A percentile compares a stretch with the other conserved stretches of the same genome.
Conservation (phyloP, 2,113 vertebrate species). For the Rhineura floridana region DNA sequence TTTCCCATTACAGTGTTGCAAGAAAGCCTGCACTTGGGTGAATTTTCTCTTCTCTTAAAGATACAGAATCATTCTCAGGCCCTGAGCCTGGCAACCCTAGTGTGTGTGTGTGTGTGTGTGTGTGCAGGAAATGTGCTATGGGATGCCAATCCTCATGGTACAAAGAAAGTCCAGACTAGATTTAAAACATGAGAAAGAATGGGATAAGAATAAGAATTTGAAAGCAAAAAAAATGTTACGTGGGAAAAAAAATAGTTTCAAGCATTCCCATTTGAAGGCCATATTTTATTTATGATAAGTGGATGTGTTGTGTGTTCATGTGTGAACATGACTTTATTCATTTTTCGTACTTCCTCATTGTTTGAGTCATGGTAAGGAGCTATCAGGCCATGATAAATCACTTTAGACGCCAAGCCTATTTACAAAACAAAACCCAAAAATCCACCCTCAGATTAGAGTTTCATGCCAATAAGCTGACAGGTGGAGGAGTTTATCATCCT, state of each 20-base stretch:
- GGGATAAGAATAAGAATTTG: not conserved
- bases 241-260: not conserved
- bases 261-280: not conserved
- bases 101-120: too few species aligned
- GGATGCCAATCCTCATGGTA: not conserved
- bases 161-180: not conserved
- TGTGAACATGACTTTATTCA: not conserved
- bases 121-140: not conserved
- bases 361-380: not conserved
- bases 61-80: too few species aligned
- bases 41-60: too few species aligned
- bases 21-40: too few species aligned
- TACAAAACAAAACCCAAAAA: not conserved
- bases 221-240: not conserved
- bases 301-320: not conserved
- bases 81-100: too few species aligned
- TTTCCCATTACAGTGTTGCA: too few species aligned
- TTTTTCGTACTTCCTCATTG: not conserved
- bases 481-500: conserved; percentile 28
- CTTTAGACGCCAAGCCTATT: conserved; percentile 17
- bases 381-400: conserved; percentile 8
- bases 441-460: conserved; percentile 6
- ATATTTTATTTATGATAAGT: not conserved
- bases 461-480: conserved; percentile 9
- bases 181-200: not conserved